Percentiles rank a stretch among this genome's conserved stretches.
phyloP scores from a whole-genome alignment of 2,888 invertebrate species.

The Augochlorella aurata region DNA sequence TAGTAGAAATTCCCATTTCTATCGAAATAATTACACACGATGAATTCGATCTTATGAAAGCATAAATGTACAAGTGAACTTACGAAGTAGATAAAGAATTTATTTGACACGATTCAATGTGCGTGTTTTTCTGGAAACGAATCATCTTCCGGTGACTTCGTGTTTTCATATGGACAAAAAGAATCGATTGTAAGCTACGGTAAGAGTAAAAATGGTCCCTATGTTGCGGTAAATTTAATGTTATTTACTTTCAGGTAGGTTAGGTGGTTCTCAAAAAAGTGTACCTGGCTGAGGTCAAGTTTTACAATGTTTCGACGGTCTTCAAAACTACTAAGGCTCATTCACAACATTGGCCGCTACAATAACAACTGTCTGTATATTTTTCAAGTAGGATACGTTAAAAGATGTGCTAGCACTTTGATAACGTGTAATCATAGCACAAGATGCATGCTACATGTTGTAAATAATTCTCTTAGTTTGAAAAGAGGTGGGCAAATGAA shows the following conservation, averaged over 20 bases:
- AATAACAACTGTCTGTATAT: constrained; percentile 72
- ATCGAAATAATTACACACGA: constrained; percentile 15
- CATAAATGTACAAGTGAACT: constrained; percentile 8
- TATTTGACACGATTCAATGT: neutral
- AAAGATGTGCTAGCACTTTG: constrained; percentile 73
- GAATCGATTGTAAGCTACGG: neutral
- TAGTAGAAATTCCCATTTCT: neutral
- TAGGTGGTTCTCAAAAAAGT: constrained; percentile 34
- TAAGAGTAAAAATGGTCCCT: neutral
- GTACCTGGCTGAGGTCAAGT: neutral
- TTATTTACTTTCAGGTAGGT: constrained; percentile 45
- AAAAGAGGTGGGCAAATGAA: constrained; percentile 60
- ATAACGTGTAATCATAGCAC: constrained; percentile 69
- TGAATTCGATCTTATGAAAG: constrained; percentile 31
- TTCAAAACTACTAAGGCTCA: constrained; percentile 72
- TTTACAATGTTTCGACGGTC: constrained; percentile 77
- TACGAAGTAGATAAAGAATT: constrained; percentile 28
- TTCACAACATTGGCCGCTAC: constrained; percentile 70
- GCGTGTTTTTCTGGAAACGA: neutral
- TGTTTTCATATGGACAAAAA: neutral
- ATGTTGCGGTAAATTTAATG: neutral
- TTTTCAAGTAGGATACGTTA: constrained; percentile 72
- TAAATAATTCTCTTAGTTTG: constrained; percentile 61
- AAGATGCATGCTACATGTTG: constrained; percentile 62
- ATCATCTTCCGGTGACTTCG: neutral